A percentile compares a stretch with the other conserved stretches of the same genome.
Conservation (phyloP, 64 coral and sea anemone species). For the Actinia equina region DNA sequence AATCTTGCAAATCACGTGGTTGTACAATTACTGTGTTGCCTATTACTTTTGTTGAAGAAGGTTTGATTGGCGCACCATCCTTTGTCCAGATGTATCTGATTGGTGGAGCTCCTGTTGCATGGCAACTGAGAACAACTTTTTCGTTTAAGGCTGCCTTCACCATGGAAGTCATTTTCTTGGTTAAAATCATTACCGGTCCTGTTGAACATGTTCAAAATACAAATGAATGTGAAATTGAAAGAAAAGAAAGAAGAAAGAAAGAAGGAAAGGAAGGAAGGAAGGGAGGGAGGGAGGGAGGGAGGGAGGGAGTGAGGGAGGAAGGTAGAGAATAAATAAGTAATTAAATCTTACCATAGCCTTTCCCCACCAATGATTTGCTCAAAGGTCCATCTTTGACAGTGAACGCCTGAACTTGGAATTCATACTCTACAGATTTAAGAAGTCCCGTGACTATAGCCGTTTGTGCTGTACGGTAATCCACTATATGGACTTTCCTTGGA, state of each 20-base stretch:
- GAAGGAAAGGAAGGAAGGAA: too few relatives aligned
- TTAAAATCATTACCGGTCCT: neutral
- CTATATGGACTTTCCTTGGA: neutral
- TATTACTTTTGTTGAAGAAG: neutral
- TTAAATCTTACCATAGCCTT: neutral
- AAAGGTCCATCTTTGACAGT: neutral
- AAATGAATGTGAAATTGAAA: too few relatives aligned
- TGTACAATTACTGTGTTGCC: constrained; percentile 19
- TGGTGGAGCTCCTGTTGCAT: neutral
- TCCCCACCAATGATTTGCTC: neutral
- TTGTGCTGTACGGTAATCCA: neutral
- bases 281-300: too few relatives aligned
- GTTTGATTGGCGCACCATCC: constrained; percentile 3
- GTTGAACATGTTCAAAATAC: too few relatives aligned
- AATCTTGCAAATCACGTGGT: constrained; percentile 5
- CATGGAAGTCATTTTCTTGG: neutral
- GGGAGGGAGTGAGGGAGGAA: too few relatives aligned
- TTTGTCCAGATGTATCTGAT: constrained; percentile 35
- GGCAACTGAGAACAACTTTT: constrained; percentile 32
- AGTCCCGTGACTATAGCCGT: neutral
- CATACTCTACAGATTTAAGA: neutral
- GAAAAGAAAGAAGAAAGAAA: too few relatives aligned
- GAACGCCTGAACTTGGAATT: neutral
- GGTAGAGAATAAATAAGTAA: too few relatives aligned
- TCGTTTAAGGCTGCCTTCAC: neutral